Conservation (phyloP, 2,797 vertebrate species). For the Distichodus sexfasciatus region DNA sequence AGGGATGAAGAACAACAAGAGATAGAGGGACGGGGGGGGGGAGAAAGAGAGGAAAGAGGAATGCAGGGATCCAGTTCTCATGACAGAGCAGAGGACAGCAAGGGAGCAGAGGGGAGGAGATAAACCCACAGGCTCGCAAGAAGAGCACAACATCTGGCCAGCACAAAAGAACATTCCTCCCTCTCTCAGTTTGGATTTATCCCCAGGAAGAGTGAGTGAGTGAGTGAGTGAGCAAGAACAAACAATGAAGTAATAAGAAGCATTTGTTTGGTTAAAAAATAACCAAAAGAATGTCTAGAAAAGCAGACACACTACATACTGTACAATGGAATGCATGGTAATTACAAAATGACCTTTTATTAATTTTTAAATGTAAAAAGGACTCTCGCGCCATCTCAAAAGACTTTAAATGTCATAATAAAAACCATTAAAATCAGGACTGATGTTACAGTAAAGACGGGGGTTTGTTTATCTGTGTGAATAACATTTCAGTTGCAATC, state of each 20-base stretch:
- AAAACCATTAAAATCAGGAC: background rate
- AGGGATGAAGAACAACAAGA: background rate
- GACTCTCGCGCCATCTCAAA: too few relatives aligned
- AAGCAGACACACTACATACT: too few relatives aligned
- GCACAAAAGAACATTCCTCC: conserved; percentile 17
- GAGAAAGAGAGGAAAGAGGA: background rate
- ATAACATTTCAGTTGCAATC: too few relatives aligned
- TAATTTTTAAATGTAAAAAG: too few relatives aligned
- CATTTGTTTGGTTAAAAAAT: too few relatives aligned
- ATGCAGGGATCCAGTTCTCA: conserved; percentile 19
- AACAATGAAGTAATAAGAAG: background rate
- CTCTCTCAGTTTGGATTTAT: background rate
- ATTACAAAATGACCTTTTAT: too few relatives aligned
- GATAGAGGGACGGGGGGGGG: background rate
- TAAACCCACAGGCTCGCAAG: conserved; percentile 14
- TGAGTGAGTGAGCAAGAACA: background rate
- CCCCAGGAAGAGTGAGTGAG: conserved; percentile 6
- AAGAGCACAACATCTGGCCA: conserved; percentile 28
- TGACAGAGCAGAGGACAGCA: background rate
- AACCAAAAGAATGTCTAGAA: too few relatives aligned
- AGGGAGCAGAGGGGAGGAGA: background rate
- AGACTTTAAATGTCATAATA: background rate
- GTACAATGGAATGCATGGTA: too few relatives aligned
- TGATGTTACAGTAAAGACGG: too few relatives aligned
- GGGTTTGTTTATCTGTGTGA: too few relatives aligned